phyloP scores from a whole-genome alignment of 1,140 invertebrate species.

The Muscidifurax raptorellus region DNA sequence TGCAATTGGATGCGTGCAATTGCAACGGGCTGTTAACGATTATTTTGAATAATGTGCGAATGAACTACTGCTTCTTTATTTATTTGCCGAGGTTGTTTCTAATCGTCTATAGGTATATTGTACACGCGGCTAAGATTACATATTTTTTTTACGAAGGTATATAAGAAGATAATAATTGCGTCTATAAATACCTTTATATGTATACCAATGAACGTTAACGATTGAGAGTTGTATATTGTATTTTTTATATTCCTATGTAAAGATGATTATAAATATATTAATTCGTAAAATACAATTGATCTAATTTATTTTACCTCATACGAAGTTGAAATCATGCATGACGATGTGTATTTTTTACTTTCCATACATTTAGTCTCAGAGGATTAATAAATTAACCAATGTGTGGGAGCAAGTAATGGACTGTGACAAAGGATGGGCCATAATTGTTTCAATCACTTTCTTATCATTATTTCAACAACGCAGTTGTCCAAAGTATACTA shows the following conservation, averaged over 20 bases:
- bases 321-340: background rate
- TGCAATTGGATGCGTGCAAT: background rate
- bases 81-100: slow-evolving; percentile 30
- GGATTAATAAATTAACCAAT: background rate
- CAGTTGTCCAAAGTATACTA: background rate
- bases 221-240: slow-evolving; percentile 36
- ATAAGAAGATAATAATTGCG: background rate
- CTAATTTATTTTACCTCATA: background rate
- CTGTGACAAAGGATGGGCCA: background rate
- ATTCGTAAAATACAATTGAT: background rate
- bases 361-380: background rate
- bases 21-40: slow-evolving; percentile 30
- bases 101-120: slow-evolving; percentile 1
- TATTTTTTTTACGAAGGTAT: background rate
- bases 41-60: slow-evolving; percentile 19
- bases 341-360: background rate
- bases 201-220: slow-evolving; percentile 45
- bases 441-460: background rate
- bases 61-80: slow-evolving; percentile 31
- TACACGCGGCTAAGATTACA: background rate
- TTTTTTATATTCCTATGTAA: slow-evolving; percentile 48
- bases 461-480: background rate
- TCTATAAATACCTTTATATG: background rate
- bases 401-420: background rate
- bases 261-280: slow-evolving; percentile 38